These are phyloP conservation scores for Zygaena filipendulae DNA, from an alignment of 2,888 invertebrate genomes.

Conservation along the genomic window DNA sequence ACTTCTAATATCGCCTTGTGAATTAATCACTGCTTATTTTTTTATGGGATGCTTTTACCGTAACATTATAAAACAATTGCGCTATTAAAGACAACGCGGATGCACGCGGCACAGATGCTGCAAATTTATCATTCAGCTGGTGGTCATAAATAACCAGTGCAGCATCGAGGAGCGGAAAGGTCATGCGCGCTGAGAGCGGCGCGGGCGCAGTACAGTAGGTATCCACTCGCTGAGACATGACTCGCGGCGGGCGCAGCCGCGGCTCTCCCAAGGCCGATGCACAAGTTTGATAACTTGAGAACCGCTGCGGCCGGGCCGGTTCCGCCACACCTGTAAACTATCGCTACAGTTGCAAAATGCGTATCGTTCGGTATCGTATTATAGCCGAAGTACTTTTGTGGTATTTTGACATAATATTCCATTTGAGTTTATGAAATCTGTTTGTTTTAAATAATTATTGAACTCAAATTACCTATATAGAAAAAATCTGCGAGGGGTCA, in stretches of 20 bases:
- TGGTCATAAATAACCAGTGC: slow-evolving; percentile 44
- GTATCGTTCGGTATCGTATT: too few species aligned
- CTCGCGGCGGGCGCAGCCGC: slow-evolving; percentile 31
- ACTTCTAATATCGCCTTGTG: too few species aligned
- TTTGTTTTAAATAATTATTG: too few species aligned
- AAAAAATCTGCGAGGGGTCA: too few species aligned
- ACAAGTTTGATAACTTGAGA: slow-evolving; percentile 40
- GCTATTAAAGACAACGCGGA: slow-evolving; percentile 39
- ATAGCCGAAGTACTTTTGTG: too few species aligned
- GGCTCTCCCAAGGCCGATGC: slow-evolving; percentile 53
- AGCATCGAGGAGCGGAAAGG: slow-evolving; percentile 42
- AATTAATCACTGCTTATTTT: too few species aligned
- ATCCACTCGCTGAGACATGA: slow-evolving; percentile 5
- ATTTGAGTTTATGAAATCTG: too few species aligned
- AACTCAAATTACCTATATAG: too few species aligned
- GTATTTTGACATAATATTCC: too few species aligned
- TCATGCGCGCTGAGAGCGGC: slow-evolving; percentile 18
- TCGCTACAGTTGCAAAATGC: too few species aligned
- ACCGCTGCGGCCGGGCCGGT: slow-evolving; percentile 36
- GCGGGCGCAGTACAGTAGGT: slow-evolving; percentile 27
- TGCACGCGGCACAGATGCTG: slow-evolving; percentile 33
- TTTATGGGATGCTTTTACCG: too few species aligned
- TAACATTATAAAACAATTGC: slow-evolving; percentile 11
- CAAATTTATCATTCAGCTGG: slow-evolving; percentile 44
- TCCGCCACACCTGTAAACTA: slow-evolving; percentile 33